A percentile compares a stretch with the other conserved stretches of the same genome.
Conservation (phyloP, 2,888 invertebrate genomes). For the Arrhopalites spinosus region DNA sequence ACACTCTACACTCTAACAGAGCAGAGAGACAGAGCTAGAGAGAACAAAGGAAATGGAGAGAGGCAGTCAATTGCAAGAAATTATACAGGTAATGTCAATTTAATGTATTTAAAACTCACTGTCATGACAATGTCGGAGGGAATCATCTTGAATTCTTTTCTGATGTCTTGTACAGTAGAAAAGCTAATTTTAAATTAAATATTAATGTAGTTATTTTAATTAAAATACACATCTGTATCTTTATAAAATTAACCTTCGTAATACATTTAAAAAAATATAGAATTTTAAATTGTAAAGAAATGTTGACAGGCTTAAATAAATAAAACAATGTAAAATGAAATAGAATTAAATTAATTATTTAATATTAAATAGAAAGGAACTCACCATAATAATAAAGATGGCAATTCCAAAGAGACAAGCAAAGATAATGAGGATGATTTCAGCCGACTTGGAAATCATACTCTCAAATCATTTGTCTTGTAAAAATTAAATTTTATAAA, state of each 20-base stretch:
- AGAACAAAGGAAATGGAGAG: too few relatives aligned
- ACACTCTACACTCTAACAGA: too few relatives aligned
- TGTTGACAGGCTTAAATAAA: not conserved
- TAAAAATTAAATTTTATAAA: too few relatives aligned
- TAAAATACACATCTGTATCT: too few relatives aligned
- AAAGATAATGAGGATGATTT: slow-evolving; percentile 35
- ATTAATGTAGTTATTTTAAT: not conserved
- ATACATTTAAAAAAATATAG: too few relatives aligned
- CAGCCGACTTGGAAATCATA: slow-evolving; percentile 32
- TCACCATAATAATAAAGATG: slow-evolving; percentile 33
- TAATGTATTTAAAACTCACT: slow-evolving; percentile 27
- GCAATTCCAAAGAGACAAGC: slow-evolving; percentile 32
- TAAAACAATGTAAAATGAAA: not conserved
- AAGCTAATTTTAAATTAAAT: slow-evolving; percentile 13
- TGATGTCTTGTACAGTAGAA: slow-evolving; percentile 37
- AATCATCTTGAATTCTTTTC: slow-evolving; percentile 30
- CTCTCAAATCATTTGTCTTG: not conserved
- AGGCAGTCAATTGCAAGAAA: too few relatives aligned
- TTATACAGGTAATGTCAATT: too few relatives aligned
- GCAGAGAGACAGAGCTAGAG: too few relatives aligned
- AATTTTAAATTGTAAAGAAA: too few relatives aligned
- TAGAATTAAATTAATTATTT: not conserved
- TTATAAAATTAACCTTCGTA: too few relatives aligned
- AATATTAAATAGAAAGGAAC: not conserved
- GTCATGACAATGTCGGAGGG: slow-evolving; percentile 30